phyloP scores from a whole-genome alignment of 2,113 vertebrate species.

The Neolamprologus variostigma region DNA sequence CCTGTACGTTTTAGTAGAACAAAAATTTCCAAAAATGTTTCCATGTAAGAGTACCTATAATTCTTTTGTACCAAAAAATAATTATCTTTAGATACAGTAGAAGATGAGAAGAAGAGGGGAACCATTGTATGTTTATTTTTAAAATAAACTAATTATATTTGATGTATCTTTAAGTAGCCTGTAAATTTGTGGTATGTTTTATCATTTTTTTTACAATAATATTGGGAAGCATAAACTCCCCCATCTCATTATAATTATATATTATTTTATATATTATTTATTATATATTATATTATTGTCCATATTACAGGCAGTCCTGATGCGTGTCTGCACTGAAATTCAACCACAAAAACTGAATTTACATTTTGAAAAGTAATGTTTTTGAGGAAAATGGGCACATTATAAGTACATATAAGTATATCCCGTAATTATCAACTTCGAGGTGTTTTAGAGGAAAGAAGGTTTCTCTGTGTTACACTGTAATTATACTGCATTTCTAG shows the following conservation, averaged over 20 bases:
- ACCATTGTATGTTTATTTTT: not conserved
- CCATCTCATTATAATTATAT: not conserved
- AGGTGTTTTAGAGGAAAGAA: not conserved
- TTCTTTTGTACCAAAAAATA: not conserved
- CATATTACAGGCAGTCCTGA: fast-evolving
- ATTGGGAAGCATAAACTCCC: not conserved
- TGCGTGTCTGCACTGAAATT: not conserved
- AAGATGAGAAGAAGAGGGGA: not conserved
- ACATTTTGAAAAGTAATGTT: not conserved
- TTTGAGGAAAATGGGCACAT: not conserved
- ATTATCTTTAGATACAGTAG: not conserved
- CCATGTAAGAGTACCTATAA: not conserved
- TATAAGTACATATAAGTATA: not conserved
- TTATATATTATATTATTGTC: not conserved
- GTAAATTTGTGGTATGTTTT: not conserved
- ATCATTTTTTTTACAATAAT: not conserved
- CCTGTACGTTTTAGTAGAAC: not conserved
- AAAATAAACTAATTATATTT: not conserved
- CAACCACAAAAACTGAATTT: not conserved
- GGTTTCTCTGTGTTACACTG: not conserved
- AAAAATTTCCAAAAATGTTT: not conserved
- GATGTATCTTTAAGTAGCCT: not conserved
- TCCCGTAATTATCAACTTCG: not conserved
- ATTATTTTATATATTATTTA: not conserved
- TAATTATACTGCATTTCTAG: not conserved